Conservation (phyloP, 2,113 vertebrate genomes). For the Ursus arctos region DNA sequence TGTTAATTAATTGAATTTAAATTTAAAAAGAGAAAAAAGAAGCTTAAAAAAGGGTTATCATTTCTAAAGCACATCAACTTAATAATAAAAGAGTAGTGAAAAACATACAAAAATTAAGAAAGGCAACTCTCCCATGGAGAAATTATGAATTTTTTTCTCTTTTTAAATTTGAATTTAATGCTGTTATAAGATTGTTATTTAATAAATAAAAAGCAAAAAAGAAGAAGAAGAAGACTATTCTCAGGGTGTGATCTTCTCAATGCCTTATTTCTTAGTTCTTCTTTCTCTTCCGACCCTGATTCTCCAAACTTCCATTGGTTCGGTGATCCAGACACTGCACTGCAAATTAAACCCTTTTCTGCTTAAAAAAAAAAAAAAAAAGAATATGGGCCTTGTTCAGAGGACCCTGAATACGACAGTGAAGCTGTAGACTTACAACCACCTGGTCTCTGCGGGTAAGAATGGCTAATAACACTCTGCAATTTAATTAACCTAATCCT, state of each 20-base stretch:
- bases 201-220: constrained; percentile 20
- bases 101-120: not conserved
- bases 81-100: not conserved
- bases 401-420: not conserved
- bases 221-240: not conserved
- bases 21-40: no score
- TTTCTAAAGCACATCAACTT: constrained; percentile 42
- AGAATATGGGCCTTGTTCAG: not conserved
- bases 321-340: no score
- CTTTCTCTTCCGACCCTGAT: no score
- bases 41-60: not conserved
- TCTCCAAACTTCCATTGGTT: no score
- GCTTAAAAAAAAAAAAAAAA: no score
- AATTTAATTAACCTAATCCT: not conserved
- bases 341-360: no score
- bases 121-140: not conserved
- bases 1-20: no score
- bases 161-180: constrained; percentile 23
- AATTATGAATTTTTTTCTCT: not conserved
- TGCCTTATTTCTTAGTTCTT: no score
- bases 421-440: not conserved
- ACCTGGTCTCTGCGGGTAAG: not conserved
- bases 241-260: no score
- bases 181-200: not conserved
- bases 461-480: not conserved